These are phyloP conservation scores for Cyaniris semiargus DNA, from an alignment of 2,888 invertebrate species.

Conservation along the genomic window DNA sequence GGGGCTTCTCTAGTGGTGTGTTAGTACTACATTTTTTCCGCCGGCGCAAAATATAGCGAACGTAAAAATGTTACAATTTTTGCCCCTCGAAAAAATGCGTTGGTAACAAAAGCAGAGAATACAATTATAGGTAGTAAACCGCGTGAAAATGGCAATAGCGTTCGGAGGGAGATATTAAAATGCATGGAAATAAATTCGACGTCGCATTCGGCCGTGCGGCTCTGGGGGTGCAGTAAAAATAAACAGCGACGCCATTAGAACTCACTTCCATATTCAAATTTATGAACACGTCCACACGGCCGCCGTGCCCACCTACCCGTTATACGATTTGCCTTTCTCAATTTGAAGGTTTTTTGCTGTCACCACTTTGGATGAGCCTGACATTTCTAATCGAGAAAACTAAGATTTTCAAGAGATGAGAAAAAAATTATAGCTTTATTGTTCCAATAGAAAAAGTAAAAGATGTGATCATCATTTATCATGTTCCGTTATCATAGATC, in stretches of 20 bases:
- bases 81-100: constrained; percentile 38
- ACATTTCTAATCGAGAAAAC: background rate
- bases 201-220: constrained; percentile 80
- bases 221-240: constrained; percentile 81
- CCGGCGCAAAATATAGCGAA: background rate
- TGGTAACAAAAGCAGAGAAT: constrained; percentile 63
- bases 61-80: background rate
- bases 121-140: constrained; percentile 62
- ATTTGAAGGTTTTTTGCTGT: constrained; percentile 65
- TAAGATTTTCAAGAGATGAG: background rate
- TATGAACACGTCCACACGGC: constrained; percentile 72
- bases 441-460: background rate
- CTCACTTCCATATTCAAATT: constrained; percentile 82
- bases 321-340: constrained; percentile 61
- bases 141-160: constrained; percentile 79
- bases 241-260: constrained; percentile 81
- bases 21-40: constrained; percentile 45
- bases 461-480: background rate
- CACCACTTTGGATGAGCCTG: background rate
- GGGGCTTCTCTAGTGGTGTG: constrained; percentile 67
- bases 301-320: constrained; percentile 55
- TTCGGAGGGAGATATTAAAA: constrained; percentile 81
- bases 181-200: constrained; percentile 82
- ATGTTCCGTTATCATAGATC: background rate
- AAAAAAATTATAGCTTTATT: background rate